Conservation (phyloP, 2,888 invertebrate species). For the Phengaris alcon region DNA sequence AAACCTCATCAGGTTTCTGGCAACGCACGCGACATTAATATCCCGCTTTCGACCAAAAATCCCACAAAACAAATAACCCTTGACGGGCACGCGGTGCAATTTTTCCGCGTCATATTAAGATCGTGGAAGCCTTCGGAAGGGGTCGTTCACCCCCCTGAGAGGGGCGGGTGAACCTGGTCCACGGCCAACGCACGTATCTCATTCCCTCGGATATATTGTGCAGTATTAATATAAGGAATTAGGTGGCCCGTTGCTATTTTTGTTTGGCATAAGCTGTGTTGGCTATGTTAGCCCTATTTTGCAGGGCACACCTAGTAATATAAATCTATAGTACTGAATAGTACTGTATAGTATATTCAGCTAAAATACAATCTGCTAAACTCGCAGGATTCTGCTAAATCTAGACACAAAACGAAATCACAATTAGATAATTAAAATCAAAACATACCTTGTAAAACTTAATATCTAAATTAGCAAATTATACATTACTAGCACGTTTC, state of each 20-base stretch:
- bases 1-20: neutral
- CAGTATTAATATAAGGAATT: slow-evolving; percentile 34
- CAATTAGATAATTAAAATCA: no score
- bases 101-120: slow-evolving; percentile 68
- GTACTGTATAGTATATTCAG: no score
- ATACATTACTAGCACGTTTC: no score
- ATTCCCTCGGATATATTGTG: slow-evolving; percentile 44
- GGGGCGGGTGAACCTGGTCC: slow-evolving; percentile 30
- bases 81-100: slow-evolving; percentile 58
- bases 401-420: no score
- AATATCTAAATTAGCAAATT: no score
- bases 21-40: neutral
- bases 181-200: slow-evolving; percentile 37
- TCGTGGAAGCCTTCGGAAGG: slow-evolving; percentile 56
- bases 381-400: no score
- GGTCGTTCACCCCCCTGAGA: slow-evolving; percentile 46
- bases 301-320: no score
- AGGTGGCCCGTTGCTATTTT: neutral
- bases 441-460: no score
- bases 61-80: slow-evolving; percentile 32
- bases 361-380: no score
- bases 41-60: slow-evolving; percentile 11
- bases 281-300: neutral
- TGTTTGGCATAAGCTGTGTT: neutral
- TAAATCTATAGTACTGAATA: no score